Evolutionary conservation across 2,797 vertebrate genomes (phyloP).

Genomic region (Micromesistius poutassou): DNA sequence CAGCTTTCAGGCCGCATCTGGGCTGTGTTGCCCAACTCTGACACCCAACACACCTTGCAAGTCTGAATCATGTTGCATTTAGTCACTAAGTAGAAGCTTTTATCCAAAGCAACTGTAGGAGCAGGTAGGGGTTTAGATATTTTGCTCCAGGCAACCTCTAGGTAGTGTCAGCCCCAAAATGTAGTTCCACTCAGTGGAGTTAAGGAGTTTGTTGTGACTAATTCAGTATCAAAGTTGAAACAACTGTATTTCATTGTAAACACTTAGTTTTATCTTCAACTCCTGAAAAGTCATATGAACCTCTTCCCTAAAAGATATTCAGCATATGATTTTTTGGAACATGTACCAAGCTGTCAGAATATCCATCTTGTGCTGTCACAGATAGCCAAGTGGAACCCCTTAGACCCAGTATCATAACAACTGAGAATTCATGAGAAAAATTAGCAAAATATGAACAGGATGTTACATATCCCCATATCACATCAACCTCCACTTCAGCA

Average conservation of each 20-base stretch:
- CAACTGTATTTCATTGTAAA: neutral
- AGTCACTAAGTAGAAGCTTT: neutral
- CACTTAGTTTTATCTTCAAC: neutral
- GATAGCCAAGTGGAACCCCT: neutral
- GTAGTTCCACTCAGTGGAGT: neutral
- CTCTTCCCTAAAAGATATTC: neutral
- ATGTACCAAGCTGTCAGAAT: neutral
- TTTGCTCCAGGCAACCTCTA: neutral
- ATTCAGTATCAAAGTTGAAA: neutral
- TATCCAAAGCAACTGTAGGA: neutral
- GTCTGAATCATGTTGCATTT: conserved; percentile 4
- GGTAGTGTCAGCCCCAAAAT: neutral
- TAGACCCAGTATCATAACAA: neutral
- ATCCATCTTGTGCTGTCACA: neutral
- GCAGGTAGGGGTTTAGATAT: neutral
- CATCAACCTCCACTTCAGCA: neutral
- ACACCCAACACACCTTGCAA: neutral
- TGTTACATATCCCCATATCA: conserved; percentile 20
- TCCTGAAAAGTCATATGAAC: neutral
- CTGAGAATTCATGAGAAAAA: conserved; percentile 4
- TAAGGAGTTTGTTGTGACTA: neutral
- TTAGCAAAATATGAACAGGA: conserved; percentile 1
- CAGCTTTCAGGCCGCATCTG: conserved; percentile 15
- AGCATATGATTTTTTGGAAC: neutral
- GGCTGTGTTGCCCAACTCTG: conserved; percentile 20